Evolutionary conservation across 2,113 vertebrate species (phyloP).

Genomic region (Amazona vittata): DNA sequence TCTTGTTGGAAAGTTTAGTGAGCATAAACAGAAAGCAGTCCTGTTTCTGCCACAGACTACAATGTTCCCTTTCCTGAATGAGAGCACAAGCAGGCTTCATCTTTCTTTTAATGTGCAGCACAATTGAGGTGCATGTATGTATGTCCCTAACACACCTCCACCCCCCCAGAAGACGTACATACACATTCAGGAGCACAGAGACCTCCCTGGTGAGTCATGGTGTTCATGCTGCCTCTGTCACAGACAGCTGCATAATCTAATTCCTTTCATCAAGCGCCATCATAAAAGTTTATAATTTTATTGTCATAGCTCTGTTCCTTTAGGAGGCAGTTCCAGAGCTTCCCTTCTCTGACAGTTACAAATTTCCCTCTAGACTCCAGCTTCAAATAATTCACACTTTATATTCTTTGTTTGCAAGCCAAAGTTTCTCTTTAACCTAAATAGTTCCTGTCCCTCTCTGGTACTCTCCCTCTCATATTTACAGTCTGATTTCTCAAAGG

Average conservation of each 20-base stretch:
- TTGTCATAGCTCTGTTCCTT: neutral
- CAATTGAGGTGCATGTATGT: neutral
- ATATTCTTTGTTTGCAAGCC: neutral
- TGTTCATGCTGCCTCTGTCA: neutral
- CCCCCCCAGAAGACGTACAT: neutral
- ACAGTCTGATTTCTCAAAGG: neutral
- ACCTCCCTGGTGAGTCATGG: constrained; percentile 1
- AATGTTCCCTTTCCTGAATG: neutral
- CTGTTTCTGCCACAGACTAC: neutral
- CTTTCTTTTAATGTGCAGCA: neutral
- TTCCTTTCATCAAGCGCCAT: constrained; percentile 11
- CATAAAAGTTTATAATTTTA: neutral
- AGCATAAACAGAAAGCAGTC: neutral
- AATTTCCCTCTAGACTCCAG: neutral
- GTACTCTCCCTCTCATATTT: neutral
- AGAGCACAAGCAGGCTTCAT: neutral
- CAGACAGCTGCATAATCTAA: constrained; percentile 1
- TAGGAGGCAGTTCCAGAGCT: neutral
- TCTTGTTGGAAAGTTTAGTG: neutral
- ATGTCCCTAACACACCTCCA: neutral
- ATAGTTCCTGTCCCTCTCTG: neutral
- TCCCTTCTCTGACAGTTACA: neutral
- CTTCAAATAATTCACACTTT: neutral
- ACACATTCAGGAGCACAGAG: neutral
- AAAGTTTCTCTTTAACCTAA: neutral